phyloP scores from a whole-genome alignment of 2,797 vertebrate genomes.

The Pangasius larnaudii region DNA sequence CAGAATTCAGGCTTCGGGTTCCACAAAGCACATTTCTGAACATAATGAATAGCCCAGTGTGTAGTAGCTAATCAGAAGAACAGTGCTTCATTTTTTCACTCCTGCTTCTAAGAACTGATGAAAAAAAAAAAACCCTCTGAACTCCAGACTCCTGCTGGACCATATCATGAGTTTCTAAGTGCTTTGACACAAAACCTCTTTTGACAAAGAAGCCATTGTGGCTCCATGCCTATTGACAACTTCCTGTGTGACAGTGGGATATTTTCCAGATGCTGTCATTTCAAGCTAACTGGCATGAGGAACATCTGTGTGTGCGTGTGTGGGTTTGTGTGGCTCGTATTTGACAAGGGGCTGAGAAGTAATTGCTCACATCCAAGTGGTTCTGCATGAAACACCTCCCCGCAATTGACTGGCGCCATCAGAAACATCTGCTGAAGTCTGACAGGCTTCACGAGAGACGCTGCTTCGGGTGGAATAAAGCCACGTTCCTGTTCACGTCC shows the following conservation, averaged over 20 bases:
- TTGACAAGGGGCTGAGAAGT: slow-evolving; percentile 50
- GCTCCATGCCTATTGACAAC: neutral
- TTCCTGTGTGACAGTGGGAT: slow-evolving; percentile 24
- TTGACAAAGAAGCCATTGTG: neutral
- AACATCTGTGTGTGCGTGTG: slow-evolving; percentile 53
- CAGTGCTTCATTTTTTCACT: neutral
- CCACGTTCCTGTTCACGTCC: slow-evolving; percentile 8
- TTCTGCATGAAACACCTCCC: slow-evolving; percentile 51
- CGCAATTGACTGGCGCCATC: slow-evolving; percentile 49
- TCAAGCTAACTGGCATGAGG: slow-evolving; percentile 28
- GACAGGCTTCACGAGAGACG: slow-evolving; percentile 47
- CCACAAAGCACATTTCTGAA: neutral
- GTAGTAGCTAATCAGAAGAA: too few species aligned
- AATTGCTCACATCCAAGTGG: slow-evolving; percentile 49
- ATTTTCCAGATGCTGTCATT: slow-evolving; percentile 50
- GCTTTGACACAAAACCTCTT: neutral
- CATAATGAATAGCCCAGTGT: neutral
- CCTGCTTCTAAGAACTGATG: neutral
- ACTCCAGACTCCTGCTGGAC: neutral
- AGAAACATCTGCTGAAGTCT: slow-evolving; percentile 56
- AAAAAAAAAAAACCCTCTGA: neutral
- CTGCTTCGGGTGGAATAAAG: slow-evolving; percentile 12
- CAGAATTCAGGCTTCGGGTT: slow-evolving; percentile 4
- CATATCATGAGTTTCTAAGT: neutral
- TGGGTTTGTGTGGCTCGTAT: slow-evolving; percentile 36